Base-by-base conservation (phyloP, 2,888 invertebrate genomes). In the Hypomecis punctinalis region DNA sequence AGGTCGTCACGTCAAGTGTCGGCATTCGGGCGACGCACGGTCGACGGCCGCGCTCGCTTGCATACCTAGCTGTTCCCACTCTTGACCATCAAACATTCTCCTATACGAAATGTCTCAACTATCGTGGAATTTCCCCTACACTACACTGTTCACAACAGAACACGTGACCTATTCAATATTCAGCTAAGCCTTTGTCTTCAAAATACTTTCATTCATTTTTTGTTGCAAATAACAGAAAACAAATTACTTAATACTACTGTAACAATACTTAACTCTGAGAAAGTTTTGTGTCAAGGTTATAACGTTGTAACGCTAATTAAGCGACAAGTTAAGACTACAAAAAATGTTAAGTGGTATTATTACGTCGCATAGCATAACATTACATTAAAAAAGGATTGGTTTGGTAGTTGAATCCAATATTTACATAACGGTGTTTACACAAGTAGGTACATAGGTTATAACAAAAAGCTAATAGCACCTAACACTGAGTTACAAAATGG, bases 21-120 rank as follows among this genome's bases (percentile, higher is more conserved):
- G 81, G 85, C 86, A 90, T 90, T 88, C 89, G 72, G 76, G 75
- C 74, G 77, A 78, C 77, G 75, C 76, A 67, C 82, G 87, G 88
- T 86, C 88, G 85, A 82, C 83, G 89, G 73, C 89, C 89, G 86
- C 77, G 73, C 76, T 73, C 71, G 66, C 70, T 48, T 46, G 76
- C 80, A 79, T 82, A 82, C 82, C 78, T 82, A 80, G 76, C 78
- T 72, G 78, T 79, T 77, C 77, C 80, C 76, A 77, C 79, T 71
- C 71, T 74, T 68, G 61, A 64, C 60, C 64, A 51, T 52, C 55
- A 60, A 60, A 51, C 46, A 60, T 51, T 64, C 35, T 54, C 55
- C 58, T 51, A 48, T 23, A 7, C 46, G 5, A 35, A 56, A 13
- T 40, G 9, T 47, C 47, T 47, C 11, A 37, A 46, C n/a, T 23